phyloP scores from a whole-genome alignment of 2,797 vertebrate genomes.

The Scolopax bukidnonensis region DNA sequence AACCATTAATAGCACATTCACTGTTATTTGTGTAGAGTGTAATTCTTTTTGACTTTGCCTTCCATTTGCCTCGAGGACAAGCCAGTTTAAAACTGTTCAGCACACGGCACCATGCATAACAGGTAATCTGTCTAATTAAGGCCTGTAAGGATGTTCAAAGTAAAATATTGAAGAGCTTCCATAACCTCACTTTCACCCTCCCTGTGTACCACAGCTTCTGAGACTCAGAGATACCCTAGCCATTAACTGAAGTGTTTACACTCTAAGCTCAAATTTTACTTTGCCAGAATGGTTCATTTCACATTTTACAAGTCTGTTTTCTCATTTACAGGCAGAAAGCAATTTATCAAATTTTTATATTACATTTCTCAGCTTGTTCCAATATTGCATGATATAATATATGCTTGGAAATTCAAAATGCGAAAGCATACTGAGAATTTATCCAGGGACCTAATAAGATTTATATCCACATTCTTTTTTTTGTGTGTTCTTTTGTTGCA shows the following conservation, averaged over 20 bases:
- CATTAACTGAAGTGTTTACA: slow-evolving; percentile 88
- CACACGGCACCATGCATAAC: slow-evolving; percentile 90
- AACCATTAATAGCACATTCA: slow-evolving; percentile 82
- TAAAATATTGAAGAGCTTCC: slow-evolving; percentile 93
- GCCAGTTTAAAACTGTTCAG: slow-evolving; percentile 88
- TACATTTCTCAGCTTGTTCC: slow-evolving; percentile 77
- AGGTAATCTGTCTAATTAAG: slow-evolving; percentile 99
- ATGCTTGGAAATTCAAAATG: slow-evolving; percentile 70
- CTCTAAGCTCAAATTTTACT: slow-evolving; percentile 83
- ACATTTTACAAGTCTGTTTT: slow-evolving; percentile 84
- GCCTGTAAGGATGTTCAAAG: slow-evolving; percentile 87
- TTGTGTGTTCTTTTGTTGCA: slow-evolving; percentile 73
- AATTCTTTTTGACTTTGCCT: slow-evolving; percentile 92
- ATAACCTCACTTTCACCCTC: slow-evolving; percentile 95
- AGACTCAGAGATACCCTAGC: slow-evolving; percentile 82
- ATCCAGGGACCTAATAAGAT: slow-evolving; percentile 79
- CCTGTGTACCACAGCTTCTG: slow-evolving; percentile 82
- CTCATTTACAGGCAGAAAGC: slow-evolving; percentile 80
- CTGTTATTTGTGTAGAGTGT: slow-evolving; percentile 85
- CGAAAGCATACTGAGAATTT: slow-evolving; percentile 71
- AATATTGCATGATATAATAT: slow-evolving; percentile 75
- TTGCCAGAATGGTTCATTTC: slow-evolving; percentile 82
- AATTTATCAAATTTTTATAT: slow-evolving; percentile 81
- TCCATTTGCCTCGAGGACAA: slow-evolving; percentile 94
- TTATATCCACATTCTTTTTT: slow-evolving; percentile 73